phyloP scores from a whole-genome alignment of 2,113 vertebrate species.

The Hepsetus odoe region DNA sequence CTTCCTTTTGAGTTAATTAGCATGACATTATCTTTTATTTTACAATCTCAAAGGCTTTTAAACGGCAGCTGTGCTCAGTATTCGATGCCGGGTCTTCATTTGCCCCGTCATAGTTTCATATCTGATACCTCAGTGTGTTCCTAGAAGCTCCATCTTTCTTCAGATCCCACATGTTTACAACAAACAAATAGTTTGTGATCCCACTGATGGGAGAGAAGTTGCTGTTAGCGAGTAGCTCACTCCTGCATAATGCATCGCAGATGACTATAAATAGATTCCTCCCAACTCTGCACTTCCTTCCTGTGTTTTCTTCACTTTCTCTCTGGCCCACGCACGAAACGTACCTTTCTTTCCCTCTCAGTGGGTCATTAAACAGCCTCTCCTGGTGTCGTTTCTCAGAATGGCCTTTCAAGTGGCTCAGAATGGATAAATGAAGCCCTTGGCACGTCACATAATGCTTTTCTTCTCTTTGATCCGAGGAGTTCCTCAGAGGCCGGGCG shows the following conservation, averaged over 20 bases:
- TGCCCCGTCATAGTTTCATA: neutral
- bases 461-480: slow-evolving; percentile 10
- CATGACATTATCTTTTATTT: no score
- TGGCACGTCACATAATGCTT: neutral
- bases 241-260: slow-evolving; percentile 23
- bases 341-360: neutral
- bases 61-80: no score
- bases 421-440: neutral
- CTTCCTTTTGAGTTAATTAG: no score
- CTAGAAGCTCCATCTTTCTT: neutral
- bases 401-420: slow-evolving; percentile 16
- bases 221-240: neutral
- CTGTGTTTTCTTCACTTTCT: neutral
- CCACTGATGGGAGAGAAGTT: neutral
- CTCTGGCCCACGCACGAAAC: neutral
- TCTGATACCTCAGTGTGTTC: neutral
- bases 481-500: neutral
- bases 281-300: neutral
- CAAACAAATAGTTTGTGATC: slow-evolving; percentile 17
- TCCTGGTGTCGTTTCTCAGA: neutral
- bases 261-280: slow-evolving; percentile 17
- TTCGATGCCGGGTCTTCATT: no score
- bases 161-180: neutral
- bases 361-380: neutral
- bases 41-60: no score